These are phyloP conservation scores for Eira barbara DNA, from an alignment of 2,113 vertebrate species.

Conservation along the genomic window DNA sequence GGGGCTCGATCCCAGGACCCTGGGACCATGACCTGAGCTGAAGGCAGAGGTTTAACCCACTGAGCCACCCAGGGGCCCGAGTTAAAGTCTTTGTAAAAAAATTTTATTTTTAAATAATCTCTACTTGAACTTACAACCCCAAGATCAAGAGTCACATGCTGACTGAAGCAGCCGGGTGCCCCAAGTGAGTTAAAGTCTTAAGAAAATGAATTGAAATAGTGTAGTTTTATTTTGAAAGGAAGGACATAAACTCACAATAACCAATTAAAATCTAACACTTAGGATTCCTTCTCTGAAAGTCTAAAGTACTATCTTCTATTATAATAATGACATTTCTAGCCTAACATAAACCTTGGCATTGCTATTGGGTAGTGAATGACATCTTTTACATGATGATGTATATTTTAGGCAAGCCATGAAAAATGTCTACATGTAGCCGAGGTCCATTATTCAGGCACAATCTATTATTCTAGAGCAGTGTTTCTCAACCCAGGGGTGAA, in stretches of 20 bases:
- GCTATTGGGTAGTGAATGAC: not conserved
- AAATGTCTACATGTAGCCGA: not conserved
- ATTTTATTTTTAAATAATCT: not conserved
- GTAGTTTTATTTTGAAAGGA: constrained; percentile 6
- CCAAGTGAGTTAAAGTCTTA: not conserved
- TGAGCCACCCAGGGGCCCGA: too few relatives aligned
- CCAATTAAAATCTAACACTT: not conserved
- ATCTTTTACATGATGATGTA: not conserved
- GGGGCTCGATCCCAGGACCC: too few relatives aligned
- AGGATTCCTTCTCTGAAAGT: not conserved
- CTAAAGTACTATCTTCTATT: not conserved
- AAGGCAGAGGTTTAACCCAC: too few relatives aligned
- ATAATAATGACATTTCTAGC: not conserved
- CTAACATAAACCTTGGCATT: constrained; percentile 16
- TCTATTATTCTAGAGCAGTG: not conserved
- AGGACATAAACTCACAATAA: not conserved
- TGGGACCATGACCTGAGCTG: too few relatives aligned
- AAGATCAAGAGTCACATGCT: not conserved
- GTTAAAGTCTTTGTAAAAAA: not conserved
- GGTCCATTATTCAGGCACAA: not conserved
- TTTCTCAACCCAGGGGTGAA: not conserved
- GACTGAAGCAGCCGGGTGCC: not conserved
- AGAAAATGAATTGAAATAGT: constrained; percentile 29
- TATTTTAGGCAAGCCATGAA: not conserved
- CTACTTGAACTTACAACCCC: not conserved